A percentile compares a stretch with the other conserved stretches of the same genome.
Conservation (phyloP, 2,888 invertebrate genomes). For the Automeris io region DNA sequence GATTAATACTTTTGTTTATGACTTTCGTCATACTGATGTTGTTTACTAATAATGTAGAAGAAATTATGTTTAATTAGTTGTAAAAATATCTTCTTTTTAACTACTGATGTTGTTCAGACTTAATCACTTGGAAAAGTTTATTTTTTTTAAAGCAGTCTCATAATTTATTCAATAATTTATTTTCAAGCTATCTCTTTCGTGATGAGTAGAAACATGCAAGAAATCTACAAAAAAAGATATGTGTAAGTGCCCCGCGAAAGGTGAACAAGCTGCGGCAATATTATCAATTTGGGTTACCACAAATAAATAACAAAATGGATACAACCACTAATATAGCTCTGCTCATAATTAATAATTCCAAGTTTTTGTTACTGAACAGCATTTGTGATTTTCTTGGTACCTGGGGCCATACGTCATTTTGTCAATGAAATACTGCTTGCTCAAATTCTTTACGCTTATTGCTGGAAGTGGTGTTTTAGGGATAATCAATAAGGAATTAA, state of each 20-base stretch:
- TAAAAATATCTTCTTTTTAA: conserved; percentile 9
- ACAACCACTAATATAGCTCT: too few species aligned
- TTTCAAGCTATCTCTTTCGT: too few species aligned
- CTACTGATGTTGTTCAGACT: neutral
- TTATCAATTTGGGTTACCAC: too few species aligned
- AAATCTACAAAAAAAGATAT: too few species aligned
- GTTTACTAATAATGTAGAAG: conserved; percentile 7
- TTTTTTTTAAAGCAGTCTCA: neutral
- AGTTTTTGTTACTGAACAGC: neutral
- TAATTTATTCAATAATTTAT: too few species aligned
- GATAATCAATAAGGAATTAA: neutral
- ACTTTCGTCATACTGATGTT: neutral
- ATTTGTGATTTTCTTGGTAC: neutral
- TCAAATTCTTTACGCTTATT: conserved; percentile 5
- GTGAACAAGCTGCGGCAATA: too few species aligned
- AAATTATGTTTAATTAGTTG: conserved; percentile 3
- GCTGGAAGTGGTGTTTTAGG: neutral
- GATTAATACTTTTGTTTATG: conserved; percentile 27
- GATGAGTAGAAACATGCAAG: too few species aligned
- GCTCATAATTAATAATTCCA: too few species aligned
- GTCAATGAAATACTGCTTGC: conserved; percentile 1
- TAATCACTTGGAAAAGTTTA: neutral
- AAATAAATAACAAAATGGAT: too few species aligned
- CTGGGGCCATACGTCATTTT: neutral
- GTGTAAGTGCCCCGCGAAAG: too few species aligned